Evolutionary conservation across 2,888 invertebrate species (phyloP).

Genomic region (Rhorus exstirpatorius): DNA sequence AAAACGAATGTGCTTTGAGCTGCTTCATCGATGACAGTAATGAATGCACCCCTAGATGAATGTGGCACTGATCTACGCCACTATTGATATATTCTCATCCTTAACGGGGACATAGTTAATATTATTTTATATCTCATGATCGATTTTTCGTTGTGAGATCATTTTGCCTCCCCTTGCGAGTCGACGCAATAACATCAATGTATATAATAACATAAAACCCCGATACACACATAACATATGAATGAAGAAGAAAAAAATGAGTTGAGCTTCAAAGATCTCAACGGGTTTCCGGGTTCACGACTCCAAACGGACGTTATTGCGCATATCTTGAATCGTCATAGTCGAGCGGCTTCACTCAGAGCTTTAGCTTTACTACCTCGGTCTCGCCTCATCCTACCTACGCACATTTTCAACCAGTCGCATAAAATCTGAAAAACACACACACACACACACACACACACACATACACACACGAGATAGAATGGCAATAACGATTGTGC

Average conservation of each 20-base stretch:
- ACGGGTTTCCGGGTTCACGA: slow-evolving; percentile 84
- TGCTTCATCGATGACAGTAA: slow-evolving; percentile 73
- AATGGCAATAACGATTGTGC: slow-evolving; percentile 24
- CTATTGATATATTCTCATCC: slow-evolving; percentile 7
- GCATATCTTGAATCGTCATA: slow-evolving; percentile 80
- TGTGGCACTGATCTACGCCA: slow-evolving; percentile 26
- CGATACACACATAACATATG: background rate
- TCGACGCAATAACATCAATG: too few relatives aligned
- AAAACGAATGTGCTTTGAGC: slow-evolving; percentile 24
- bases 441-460: too few relatives aligned
- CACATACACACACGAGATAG: slow-evolving; percentile 54
- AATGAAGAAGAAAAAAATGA: slow-evolving; percentile 27
- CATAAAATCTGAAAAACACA: slow-evolving; percentile 51
- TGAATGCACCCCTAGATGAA: slow-evolving; percentile 82
- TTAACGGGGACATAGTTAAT: background rate
- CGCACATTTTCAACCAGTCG: slow-evolving; percentile 65
- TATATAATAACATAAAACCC: too few relatives aligned
- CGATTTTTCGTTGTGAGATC: too few relatives aligned
- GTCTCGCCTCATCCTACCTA: slow-evolving; percentile 72
- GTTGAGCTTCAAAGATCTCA: slow-evolving; percentile 57
- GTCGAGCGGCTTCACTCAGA: slow-evolving; percentile 76
- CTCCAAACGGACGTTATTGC: slow-evolving; percentile 83
- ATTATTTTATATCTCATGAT: too few relatives aligned
- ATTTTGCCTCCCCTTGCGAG: too few relatives aligned
- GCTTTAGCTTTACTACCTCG: slow-evolving; percentile 80